Evolutionary conservation across 2,113 vertebrate genomes (phyloP).

Genomic region (Ceuthmochares aereus): DNA sequence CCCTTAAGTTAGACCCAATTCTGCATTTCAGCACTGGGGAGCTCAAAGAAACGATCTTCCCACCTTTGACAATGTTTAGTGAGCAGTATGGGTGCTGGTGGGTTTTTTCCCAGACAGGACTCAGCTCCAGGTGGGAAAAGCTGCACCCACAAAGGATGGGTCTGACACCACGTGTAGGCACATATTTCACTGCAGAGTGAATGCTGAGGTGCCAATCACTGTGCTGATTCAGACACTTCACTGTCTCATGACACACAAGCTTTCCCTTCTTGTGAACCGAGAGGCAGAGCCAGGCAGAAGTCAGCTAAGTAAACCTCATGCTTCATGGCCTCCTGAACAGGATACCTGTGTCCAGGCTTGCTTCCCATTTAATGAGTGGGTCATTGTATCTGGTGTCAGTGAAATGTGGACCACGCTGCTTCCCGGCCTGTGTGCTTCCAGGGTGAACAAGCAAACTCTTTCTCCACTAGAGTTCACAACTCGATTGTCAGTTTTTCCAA

Average conservation of each 20-base stretch:
- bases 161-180: not conserved
- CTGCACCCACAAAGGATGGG: not conserved
- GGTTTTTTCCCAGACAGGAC: not conserved
- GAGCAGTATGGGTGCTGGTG: not conserved
- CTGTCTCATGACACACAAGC: not conserved
- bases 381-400: not conserved
- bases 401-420: not conserved
- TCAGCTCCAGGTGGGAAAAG: not conserved
- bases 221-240: not conserved
- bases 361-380: not conserved
- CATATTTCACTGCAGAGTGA: not conserved
- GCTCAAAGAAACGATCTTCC: not conserved
- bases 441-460: not conserved
- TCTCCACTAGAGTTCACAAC: not conserved
- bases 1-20: not conserved
- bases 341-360: not conserved
- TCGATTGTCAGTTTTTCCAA: not conserved
- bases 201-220: not conserved
- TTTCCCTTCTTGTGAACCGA: not conserved
- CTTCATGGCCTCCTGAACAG: not conserved
- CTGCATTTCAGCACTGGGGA: not conserved
- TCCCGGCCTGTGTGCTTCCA: not conserved
- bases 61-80: not conserved
- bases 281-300: not conserved
- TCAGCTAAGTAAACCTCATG: not conserved